phyloP scores from a whole-genome alignment of 2,888 invertebrate genomes.

The Sesia bembeciformis region DNA sequence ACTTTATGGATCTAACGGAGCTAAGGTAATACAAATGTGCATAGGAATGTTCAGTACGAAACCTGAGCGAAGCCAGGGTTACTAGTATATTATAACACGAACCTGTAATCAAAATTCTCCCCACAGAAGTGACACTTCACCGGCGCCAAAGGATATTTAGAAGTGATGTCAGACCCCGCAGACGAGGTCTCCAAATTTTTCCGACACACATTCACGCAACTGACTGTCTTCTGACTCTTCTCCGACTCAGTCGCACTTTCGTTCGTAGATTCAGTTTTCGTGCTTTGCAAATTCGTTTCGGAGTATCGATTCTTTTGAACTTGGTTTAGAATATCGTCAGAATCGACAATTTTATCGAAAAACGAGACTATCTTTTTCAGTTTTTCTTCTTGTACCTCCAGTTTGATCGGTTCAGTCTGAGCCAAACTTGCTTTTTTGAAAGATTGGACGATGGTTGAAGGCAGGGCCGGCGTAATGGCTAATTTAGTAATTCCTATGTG shows the following conservation, averaged over 20 bases:
- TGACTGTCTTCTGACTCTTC: slow-evolving; percentile 24
- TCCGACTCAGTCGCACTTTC: slow-evolving; percentile 13
- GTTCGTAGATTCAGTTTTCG: slow-evolving; percentile 10
- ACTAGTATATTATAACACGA: neutral
- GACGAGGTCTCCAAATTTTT: slow-evolving; percentile 13
- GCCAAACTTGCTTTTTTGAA: slow-evolving; percentile 33
- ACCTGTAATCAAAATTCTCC: slow-evolving; percentile 42
- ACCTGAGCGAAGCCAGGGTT: too few species aligned
- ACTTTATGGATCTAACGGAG: too few species aligned
- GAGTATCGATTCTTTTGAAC: slow-evolving; percentile 35
- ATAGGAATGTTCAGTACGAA: too few species aligned
- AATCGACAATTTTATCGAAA: slow-evolving; percentile 48
- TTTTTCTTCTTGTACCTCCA: slow-evolving; percentile 43
- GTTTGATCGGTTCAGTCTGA: slow-evolving; percentile 29
- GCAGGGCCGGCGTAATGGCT: slow-evolving; percentile 20
- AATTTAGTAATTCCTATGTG: slow-evolving; percentile 49
- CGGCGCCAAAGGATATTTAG: slow-evolving; percentile 13
- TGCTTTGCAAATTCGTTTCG: slow-evolving; percentile 25
- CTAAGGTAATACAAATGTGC: too few species aligned
- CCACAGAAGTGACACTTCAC: slow-evolving; percentile 41
- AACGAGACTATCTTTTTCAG: slow-evolving; percentile 60
- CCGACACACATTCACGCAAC: slow-evolving; percentile 25
- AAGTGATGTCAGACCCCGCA: slow-evolving; percentile 18
- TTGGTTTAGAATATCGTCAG: slow-evolving; percentile 31
- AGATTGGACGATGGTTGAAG: slow-evolving; percentile 8